Evolutionary conservation across 2,888 invertebrate genomes (phyloP), one percentile per base, ranked within the genome.

Genomic region (Limnephilus lunatus): DNA sequence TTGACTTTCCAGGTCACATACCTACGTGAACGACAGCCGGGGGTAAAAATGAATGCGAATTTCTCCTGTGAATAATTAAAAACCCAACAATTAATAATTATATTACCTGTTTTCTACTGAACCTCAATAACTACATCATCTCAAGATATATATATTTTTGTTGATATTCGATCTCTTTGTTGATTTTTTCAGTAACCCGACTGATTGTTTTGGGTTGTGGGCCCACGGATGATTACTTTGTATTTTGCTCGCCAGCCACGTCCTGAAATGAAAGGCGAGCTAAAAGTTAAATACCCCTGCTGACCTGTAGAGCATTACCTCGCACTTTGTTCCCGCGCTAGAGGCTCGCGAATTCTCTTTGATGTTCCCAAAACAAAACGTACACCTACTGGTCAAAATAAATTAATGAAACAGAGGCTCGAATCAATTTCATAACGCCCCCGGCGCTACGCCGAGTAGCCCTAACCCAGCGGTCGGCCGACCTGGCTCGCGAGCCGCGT

Each of bases 281-380:
- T 68, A 68, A 68, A 68, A 68, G 68, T 68, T 25, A 68, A 68
- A 68, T 68, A 82, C 82, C 32, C 81, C 31, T 82, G 82, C 82
- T 9, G 25, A 68, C 68, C 68, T 68, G 68, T 19, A 68, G 68
- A 68, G n/a, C 68, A 68, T 68, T 68, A 68, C 68, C 68, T 68
- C 68, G 25, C 25, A 68, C n/a, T 68, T 68, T 68, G 68, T 68
- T 68, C 25, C 19, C 1, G 53, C 25, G 19, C 53, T 4, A 82
- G 82, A 82, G 31, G 30, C 7, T 31, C 7, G 32, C 14, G n/a
- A 86, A n/a, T 88, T 88, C 30, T 31, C 88, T 88, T 88, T 88
- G 88, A 88, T 53, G 88, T 88, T 88, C 35, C 44, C 68, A 80
- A 88, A 88, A 88, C 88, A 88, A 88, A 88, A 88, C 53, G 32